Conservation (phyloP, 2,888 invertebrate genomes). For the Ichneumoninae sp. region DNA sequence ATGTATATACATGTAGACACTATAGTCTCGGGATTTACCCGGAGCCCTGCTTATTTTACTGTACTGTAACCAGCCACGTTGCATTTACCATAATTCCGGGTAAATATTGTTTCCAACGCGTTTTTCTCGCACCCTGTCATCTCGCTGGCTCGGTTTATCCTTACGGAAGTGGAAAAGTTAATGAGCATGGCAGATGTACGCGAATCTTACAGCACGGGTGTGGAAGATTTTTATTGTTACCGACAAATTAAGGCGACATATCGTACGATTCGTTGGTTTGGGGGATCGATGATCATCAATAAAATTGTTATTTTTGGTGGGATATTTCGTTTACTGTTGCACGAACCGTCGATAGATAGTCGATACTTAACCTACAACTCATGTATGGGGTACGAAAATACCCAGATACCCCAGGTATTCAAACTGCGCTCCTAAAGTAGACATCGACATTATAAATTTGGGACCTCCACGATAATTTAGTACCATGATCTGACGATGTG, state of each 20-base stretch:
- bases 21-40: conserved; percentile 8
- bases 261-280: neutral
- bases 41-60: conserved; percentile 12
- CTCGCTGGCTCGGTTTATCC: neutral
- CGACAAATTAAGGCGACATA: neutral
- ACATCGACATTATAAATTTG: too few species aligned
- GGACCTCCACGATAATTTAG: too few species aligned
- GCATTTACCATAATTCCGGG: conserved; percentile 41
- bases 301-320: neutral
- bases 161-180: neutral
- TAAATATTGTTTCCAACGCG: conserved; percentile 50
- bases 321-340: neutral
- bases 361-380: too few species aligned
- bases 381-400: too few species aligned
- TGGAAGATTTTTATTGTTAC: neutral
- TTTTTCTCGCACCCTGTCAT: conserved; percentile 10
- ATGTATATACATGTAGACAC: neutral
- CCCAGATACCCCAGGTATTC: too few species aligned
- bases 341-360: too few species aligned
- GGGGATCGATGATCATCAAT: neutral
- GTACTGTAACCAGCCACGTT: conserved; percentile 6
- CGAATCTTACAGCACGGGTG: neutral
- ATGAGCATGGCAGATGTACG: neutral
- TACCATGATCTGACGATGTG: too few species aligned
- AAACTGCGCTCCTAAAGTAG: too few species aligned